Base-by-base conservation (phyloP, 2,113 vertebrate genomes). In the Coryphaenoides rupestris region DNA sequence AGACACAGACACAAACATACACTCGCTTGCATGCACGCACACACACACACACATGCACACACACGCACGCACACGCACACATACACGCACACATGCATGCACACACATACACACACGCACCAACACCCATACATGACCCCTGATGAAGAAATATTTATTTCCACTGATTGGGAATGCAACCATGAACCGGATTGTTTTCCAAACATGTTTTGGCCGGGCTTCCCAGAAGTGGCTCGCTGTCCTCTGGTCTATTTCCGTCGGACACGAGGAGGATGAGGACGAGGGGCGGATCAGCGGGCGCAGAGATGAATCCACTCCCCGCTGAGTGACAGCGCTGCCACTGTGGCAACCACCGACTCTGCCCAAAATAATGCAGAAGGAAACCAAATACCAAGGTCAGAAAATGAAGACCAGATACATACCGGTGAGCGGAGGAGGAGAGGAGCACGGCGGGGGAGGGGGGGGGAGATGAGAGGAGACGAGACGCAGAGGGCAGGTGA, bases 261-360 rank as follows among this genome's bases (percentile, higher is more conserved):
- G 1, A 56, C 55, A 19, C 22, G 58, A 76, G n/a, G 61, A 71
- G 47, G 21, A 68, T 1, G 46, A 78, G 63, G 67, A 74, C 53
- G 2, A 65, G 52, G n/a, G n/a, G n/a, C n/a, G n/a, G n/a, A n/a
- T n/a, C n/a, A n/a, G n/a, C n/a, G n/a, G n/a, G n/a, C n/a, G n/a
- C n/a, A n/a, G n/a, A n/a, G n/a, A n/a, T n/a, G n/a, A n/a, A n/a
- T n/a, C n/a, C n/a, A n/a, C n/a, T n/a, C n/a, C n/a, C 62, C 3
- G 13, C n/a, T 61, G 79, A 86, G 66, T 68, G 76, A 81, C 79
- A 60, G 0, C 65, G 64, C 55, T 82, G 78, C 75, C 75, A 87
- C 77, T 79, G 73, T 81, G 86, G 89, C 84, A 89, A 89, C 87
- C 69, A 0, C 74, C 73, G n/a, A 81, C 85, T 76, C 62, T 59